phyloP scores from a whole-genome alignment of 2,113 vertebrate species.

The Aptenodytes patagonicus region DNA sequence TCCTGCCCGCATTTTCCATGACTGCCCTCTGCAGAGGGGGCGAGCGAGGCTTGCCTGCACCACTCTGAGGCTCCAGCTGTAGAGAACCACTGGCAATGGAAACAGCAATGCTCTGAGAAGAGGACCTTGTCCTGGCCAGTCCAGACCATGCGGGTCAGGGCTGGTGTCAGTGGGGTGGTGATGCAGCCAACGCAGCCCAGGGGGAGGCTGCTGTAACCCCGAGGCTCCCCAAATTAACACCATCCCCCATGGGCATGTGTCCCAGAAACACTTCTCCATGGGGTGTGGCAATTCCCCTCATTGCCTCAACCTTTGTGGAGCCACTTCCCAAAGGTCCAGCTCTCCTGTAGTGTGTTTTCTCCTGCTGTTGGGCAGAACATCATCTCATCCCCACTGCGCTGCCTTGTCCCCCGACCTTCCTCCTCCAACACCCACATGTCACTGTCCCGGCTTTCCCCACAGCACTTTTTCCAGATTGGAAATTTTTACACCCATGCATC shows the following conservation, averaged over 20 bases:
- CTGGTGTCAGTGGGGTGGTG: background rate
- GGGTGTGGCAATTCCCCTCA: background rate
- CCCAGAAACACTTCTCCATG: background rate
- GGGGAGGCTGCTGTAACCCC: background rate
- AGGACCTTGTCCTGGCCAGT: background rate
- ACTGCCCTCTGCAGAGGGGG: background rate
- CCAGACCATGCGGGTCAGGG: background rate
- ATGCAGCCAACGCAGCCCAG: accelerated
- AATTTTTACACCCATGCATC: background rate
- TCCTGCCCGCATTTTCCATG: background rate
- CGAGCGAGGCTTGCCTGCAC: too few relatives aligned
- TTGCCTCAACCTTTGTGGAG: background rate
- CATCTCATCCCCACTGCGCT: background rate
- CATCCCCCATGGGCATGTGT: too few relatives aligned
- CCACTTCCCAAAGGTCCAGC: background rate
- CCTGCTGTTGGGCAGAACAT: background rate
- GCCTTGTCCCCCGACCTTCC: background rate
- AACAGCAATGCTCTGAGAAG: background rate
- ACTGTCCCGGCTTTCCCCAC: background rate
- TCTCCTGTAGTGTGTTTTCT: accelerated
- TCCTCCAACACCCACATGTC: background rate
- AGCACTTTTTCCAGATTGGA: background rate
- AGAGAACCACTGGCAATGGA: background rate
- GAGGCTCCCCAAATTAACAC: background rate
- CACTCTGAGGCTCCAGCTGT: background rate